These are phyloP conservation scores for Cygnus buccinator DNA, from an alignment of 2,113 vertebrate genomes.

Conservation along the genomic window DNA sequence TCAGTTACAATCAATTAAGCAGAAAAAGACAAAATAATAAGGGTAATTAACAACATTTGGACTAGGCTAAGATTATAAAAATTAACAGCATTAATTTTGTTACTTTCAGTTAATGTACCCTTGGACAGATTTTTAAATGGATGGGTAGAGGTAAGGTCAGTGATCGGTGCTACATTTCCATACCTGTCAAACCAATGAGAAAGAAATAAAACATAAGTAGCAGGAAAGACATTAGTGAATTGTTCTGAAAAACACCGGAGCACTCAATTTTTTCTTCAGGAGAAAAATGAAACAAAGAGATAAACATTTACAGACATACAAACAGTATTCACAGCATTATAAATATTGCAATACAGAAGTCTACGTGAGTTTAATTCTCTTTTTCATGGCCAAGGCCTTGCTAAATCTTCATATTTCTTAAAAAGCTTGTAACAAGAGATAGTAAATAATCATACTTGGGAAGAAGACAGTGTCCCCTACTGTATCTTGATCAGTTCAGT, in stretches of 20 bases:
- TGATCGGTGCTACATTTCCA: accelerated
- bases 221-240: neutral
- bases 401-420: neutral
- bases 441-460: neutral
- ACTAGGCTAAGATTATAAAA: neutral
- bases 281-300: neutral
- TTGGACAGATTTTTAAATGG: neutral
- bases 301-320: neutral
- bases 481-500: accelerated
- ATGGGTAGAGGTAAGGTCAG: neutral
- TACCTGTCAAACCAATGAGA: neutral
- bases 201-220: neutral
- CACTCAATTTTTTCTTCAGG: accelerated
- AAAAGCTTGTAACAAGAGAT: neutral
- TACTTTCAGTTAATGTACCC: neutral
- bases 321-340: neutral
- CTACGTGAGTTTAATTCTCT: neutral
- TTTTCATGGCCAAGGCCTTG: neutral
- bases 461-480: neutral
- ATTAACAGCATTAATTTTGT: neutral
- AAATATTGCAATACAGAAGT: neutral
- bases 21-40: conserved; percentile 41
- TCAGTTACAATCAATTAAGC: conserved; percentile 17
- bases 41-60: conserved; percentile 9
- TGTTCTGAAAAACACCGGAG: neutral